phyloP scores from a whole-genome alignment of 2,797 vertebrate species.

The Valencia hispanica region DNA sequence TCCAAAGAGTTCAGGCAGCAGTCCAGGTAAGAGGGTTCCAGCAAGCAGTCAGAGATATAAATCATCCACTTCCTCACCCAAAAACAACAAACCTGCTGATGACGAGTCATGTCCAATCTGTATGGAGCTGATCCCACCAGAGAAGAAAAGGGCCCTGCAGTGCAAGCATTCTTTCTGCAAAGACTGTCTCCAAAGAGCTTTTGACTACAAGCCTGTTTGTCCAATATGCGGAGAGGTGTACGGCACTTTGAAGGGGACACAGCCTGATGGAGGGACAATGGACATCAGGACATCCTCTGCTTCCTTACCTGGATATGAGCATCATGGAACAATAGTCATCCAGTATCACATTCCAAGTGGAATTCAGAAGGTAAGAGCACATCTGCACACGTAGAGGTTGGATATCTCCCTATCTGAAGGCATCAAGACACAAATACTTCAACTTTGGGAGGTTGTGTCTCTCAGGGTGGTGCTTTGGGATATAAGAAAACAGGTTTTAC shows the following conservation, averaged over 20 bases:
- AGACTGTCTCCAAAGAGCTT: conserved; percentile 72
- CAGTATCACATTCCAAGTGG: conserved; percentile 74
- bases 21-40: not conserved
- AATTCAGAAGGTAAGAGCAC: conserved; percentile 72
- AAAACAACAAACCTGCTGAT: conserved; percentile 17
- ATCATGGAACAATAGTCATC: conserved; percentile 68
- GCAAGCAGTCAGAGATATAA: not conserved
- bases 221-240: conserved; percentile 78
- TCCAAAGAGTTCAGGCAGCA: not conserved
- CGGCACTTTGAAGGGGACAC: conserved; percentile 73
- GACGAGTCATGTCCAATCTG: conserved; percentile 77
- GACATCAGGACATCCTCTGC: accelerated
- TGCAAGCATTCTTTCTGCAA: conserved; percentile 81
- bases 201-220: conserved; percentile 76
- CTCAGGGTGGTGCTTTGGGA: no score
- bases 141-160: conserved; percentile 51
- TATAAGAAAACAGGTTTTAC: no score
- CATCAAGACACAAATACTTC: not conserved
- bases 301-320: conserved; percentile 73
- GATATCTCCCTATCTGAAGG: not conserved
- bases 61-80: not conserved
- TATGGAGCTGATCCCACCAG: conserved; percentile 65
- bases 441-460: not conserved
- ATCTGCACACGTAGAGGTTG: not conserved
- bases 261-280: conserved; percentile 75